Evolutionary conservation across 1,140 invertebrate genomes (phyloP).

Genomic region (Eumeta japonica): DNA sequence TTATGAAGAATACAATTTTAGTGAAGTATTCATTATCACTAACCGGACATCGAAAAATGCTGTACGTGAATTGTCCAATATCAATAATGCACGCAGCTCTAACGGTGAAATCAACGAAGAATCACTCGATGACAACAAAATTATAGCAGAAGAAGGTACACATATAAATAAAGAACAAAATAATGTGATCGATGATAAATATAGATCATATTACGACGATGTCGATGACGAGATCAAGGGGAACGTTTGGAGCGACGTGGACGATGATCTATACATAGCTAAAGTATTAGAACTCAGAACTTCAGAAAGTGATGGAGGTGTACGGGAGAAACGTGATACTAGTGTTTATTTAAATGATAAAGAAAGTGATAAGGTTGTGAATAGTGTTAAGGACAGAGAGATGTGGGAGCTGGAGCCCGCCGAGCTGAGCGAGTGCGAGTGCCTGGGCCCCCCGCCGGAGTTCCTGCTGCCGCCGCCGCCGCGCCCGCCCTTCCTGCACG

Average conservation of each 20-base stretch:
- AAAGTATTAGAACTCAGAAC: slow-evolving; percentile 43
- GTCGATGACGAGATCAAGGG: slow-evolving; percentile 41
- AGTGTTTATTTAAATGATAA: slow-evolving; percentile 41
- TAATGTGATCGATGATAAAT: slow-evolving; percentile 1
- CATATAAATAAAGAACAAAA: background rate
- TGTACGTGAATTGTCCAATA: no score
- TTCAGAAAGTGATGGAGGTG: slow-evolving; percentile 42
- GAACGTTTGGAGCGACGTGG: slow-evolving; percentile 47
- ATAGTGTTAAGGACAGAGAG: slow-evolving; percentile 45
- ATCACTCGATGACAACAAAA: background rate
- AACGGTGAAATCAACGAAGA: no score
- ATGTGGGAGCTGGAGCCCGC: slow-evolving; percentile 53
- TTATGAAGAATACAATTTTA: no score
- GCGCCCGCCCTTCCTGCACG: slow-evolving; percentile 56
- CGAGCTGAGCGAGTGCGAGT: slow-evolving; percentile 58
- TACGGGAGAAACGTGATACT: slow-evolving; percentile 46
- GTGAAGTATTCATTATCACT: no score
- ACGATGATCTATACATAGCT: slow-evolving; percentile 51
- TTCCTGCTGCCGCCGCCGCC: slow-evolving; percentile 61
- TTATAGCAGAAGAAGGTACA: background rate
- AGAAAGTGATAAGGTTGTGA: slow-evolving; percentile 56
- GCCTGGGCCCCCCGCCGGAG: slow-evolving; percentile 60
- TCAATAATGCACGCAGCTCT: background rate
- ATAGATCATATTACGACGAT: slow-evolving; percentile 5
- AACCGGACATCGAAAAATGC: no score